Percentiles rank a stretch among this genome's conserved stretches.
Evolutionary conservation across 2,888 invertebrate genomes (phyloP).

Genomic region (Byasa hedistus): DNA sequence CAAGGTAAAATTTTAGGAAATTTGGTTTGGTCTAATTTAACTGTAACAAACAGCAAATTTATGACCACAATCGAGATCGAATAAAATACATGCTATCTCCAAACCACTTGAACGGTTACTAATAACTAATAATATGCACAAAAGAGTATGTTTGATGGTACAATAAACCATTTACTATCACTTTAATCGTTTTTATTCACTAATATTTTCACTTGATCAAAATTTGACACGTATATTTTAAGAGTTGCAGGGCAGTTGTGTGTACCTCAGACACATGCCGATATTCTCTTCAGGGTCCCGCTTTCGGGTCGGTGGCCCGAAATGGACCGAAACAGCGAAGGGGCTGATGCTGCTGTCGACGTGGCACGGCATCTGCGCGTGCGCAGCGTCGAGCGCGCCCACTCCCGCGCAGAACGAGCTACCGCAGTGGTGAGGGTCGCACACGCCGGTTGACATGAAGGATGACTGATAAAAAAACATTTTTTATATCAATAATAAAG

Average conservation of each 20-base stretch:
- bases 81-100: too few species aligned
- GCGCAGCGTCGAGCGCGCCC: constrained; percentile 37
- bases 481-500: too few species aligned
- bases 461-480: constrained; percentile 70
- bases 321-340: constrained; percentile 88
- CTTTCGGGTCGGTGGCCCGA: constrained; percentile 84
- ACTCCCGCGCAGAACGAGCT: constrained; percentile 82
- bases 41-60: too few species aligned
- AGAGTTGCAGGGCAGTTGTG: constrained; percentile 83
- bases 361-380: constrained; percentile 72
- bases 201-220: too few species aligned
- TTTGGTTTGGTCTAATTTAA: too few species aligned
- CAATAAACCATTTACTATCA: too few species aligned
- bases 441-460: constrained; percentile 81
- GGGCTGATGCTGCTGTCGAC: constrained; percentile 89
- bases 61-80: too few species aligned
- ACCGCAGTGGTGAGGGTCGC: constrained; percentile 90
- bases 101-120: too few species aligned
- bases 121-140: too few species aligned
- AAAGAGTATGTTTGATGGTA: too few species aligned
- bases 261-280: constrained; percentile 88
- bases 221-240: constrained; percentile 1
- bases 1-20: too few species aligned
- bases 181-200: too few species aligned
- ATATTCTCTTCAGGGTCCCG: constrained; percentile 89